Conservation (phyloP, 2,888 invertebrate species). For the Papilio demoleus region DNA sequence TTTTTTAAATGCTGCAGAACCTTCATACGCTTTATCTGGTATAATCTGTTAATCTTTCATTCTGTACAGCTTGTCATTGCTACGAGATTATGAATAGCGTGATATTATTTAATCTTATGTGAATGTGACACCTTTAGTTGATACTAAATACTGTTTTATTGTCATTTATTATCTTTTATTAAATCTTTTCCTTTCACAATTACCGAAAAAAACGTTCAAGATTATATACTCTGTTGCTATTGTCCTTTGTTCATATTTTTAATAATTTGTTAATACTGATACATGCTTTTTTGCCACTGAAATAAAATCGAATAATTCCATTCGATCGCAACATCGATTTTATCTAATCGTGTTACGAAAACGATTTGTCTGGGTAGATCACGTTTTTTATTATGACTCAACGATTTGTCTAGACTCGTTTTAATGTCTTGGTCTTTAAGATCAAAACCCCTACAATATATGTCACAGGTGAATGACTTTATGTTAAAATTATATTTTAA, state of each 20-base stretch:
- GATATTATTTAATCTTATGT: not conserved
- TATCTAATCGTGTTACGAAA: too few species aligned
- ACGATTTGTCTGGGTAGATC: not conserved
- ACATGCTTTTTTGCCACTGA: too few species aligned
- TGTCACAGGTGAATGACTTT: not conserved
- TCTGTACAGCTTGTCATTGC: not conserved
- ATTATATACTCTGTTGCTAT: too few species aligned
- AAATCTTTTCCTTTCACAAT: not conserved
- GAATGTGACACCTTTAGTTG: not conserved
- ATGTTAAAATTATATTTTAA: not conserved
- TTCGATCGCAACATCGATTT: not conserved
- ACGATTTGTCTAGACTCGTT: not conserved
- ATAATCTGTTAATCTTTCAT: not conserved
- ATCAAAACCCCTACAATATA: not conserved
- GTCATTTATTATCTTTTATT: not conserved
- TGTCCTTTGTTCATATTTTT: too few species aligned
- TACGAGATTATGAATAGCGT: not conserved
- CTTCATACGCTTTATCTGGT: conserved; percentile 10
- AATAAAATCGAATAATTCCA: not conserved
- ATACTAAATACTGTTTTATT: not conserved
- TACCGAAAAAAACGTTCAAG: not conserved
- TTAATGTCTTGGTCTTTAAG: not conserved
- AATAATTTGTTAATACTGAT: too few species aligned
- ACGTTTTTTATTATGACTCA: not conserved
- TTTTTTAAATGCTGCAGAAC: not conserved